Conservation (phyloP, 1,140 invertebrate species). For the Polypedilum pembai region DNA sequence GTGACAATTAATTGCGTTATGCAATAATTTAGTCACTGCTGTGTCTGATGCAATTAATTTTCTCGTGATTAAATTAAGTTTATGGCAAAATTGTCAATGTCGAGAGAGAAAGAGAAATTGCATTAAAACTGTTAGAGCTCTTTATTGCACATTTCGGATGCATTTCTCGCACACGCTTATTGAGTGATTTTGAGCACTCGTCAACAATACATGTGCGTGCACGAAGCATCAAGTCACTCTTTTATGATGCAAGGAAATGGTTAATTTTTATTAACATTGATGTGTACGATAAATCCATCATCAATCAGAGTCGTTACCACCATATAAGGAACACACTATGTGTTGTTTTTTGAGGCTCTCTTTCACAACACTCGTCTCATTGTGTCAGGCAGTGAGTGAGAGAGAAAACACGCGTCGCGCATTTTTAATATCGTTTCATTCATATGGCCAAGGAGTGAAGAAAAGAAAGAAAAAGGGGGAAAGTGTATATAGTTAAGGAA, state of each 20-base stretch:
- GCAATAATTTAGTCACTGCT: background rate
- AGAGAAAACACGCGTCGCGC: background rate
- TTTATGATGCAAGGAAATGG: conserved; percentile 21
- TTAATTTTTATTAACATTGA: conserved; percentile 27
- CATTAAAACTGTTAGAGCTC: background rate
- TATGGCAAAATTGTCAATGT: background rate
- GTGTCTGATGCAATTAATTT: conserved; percentile 1
- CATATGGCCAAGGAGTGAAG: conserved; percentile 1
- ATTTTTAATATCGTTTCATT: conserved; percentile 25
- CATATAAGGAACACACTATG: background rate
- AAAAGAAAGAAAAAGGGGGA: conserved; percentile 1
- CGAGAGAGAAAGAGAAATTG: background rate
- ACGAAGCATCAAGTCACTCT: background rate
- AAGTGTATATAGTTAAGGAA: conserved; percentile 15
- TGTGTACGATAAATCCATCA: conserved; percentile 23
- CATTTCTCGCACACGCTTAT: background rate
- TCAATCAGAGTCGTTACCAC: background rate
- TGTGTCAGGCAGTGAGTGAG: conserved; percentile 13
- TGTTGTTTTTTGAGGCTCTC: background rate
- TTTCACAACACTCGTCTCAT: conserved; percentile 15
- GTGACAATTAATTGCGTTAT: conserved; percentile 16
- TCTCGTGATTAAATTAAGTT: conserved; percentile 7
- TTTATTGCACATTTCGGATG: background rate
- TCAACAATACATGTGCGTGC: background rate
- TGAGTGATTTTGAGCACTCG: background rate